These are phyloP conservation scores for Fistularia commersonii DNA, from an alignment of 2,797 vertebrate genomes.

Conservation along the genomic window DNA sequence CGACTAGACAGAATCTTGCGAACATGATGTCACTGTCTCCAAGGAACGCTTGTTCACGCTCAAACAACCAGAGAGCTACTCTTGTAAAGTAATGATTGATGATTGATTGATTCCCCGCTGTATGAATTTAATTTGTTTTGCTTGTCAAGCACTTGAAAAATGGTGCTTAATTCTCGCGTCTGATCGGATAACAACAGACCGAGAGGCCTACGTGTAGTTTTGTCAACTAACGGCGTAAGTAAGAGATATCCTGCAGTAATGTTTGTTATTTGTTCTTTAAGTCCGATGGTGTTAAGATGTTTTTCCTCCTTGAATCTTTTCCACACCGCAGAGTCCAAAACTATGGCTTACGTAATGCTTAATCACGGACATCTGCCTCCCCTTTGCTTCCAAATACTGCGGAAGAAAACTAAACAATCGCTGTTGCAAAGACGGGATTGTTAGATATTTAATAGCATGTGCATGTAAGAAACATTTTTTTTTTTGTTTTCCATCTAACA, in stretches of 20 bases:
- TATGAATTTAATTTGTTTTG: slow-evolving; percentile 37
- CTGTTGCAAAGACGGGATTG: too few species aligned
- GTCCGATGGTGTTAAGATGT: not conserved
- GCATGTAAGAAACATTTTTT: too few species aligned
- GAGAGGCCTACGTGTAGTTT: slow-evolving; percentile 1
- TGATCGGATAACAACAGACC: slow-evolving; percentile 32
- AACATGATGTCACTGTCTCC: slow-evolving; percentile 56
- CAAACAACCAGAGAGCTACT: slow-evolving; percentile 51
- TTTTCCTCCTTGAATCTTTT: not conserved
- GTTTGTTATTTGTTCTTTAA: not conserved
- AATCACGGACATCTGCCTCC: too few species aligned
- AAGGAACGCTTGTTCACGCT: slow-evolving; percentile 44
- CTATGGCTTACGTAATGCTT: too few species aligned
- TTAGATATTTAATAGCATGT: too few species aligned
- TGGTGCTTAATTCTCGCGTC: slow-evolving; percentile 20
- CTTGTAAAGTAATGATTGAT: slow-evolving; percentile 38
- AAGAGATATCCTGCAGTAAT: not conserved
- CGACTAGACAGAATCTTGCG: slow-evolving; percentile 59
- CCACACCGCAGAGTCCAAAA: too few species aligned
- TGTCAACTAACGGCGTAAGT: slow-evolving; percentile 9
- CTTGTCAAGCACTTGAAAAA: slow-evolving; percentile 5
- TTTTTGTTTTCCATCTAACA: too few species aligned
- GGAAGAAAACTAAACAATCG: too few species aligned
- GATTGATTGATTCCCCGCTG: slow-evolving; percentile 22
- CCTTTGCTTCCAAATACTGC: too few species aligned